Percentiles rank a stretch among this genome's conserved stretches.
Conservation (phyloP, 2,888 invertebrate species). For the Phortica magna region DNA sequence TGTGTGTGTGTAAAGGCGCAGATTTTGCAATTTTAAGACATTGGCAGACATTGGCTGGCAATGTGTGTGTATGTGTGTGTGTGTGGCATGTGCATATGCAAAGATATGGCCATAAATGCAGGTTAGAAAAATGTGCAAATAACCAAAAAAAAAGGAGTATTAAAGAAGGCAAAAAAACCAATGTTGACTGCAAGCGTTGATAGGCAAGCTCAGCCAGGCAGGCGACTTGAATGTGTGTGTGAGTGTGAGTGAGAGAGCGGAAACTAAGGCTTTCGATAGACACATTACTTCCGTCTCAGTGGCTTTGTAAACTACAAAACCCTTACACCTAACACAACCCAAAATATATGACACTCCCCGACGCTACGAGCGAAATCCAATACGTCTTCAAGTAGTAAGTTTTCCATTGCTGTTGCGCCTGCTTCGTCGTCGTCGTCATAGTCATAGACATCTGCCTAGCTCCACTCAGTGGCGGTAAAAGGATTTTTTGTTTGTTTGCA, state of each 20-base stretch:
- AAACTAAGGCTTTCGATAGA: conserved; percentile 67
- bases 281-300: conserved; percentile 71
- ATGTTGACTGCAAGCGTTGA: not conserved
- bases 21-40: conserved; percentile 19
- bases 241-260: too few relatives aligned
- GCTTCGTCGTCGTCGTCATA: not conserved
- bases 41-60: not conserved
- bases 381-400: conserved; percentile 60
- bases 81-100: not conserved
- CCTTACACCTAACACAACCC: too few relatives aligned
- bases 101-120: not conserved
- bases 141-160: too few relatives aligned
- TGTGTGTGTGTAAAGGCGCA: not conserved
- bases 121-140: not conserved
- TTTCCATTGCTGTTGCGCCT: not conserved
- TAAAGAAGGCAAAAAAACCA: too few relatives aligned
- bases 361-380: conserved; percentile 56
- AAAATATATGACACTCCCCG: not conserved
- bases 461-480: conserved; percentile 24
- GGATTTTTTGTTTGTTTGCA: conserved; percentile 66
- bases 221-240: too few relatives aligned
- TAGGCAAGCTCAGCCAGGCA: too few relatives aligned
- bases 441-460: conserved; percentile 40
- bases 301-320: conserved; percentile 56
- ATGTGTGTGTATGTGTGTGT: not conserved